These are phyloP conservation scores for Cyanoderma ruficeps DNA, from an alignment of 2,113 vertebrate species.

Conservation along the genomic window DNA sequence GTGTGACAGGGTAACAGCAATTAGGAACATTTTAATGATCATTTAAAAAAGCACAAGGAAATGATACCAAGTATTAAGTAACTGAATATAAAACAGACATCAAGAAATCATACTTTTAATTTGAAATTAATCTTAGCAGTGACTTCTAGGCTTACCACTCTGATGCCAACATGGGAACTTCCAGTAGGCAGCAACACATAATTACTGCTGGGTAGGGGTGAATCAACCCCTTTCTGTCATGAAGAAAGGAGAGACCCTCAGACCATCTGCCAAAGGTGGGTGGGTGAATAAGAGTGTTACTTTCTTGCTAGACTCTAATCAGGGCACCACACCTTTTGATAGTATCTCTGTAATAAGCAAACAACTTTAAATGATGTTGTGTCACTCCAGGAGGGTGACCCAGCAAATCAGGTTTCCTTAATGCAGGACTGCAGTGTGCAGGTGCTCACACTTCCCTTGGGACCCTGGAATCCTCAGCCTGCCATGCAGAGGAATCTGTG, in stretches of 20 bases:
- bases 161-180: neutral
- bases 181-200: neutral
- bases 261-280: neutral
- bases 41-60: neutral
- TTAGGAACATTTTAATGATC: neutral
- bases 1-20: neutral
- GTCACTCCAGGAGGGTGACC: conserved; percentile 24
- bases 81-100: neutral
- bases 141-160: neutral
- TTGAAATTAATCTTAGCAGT: neutral
- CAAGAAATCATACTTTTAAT: neutral
- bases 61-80: neutral
- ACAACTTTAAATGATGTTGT: neutral
- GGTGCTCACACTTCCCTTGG: neutral
- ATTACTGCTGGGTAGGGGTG: neutral
- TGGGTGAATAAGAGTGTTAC: conserved; percentile 5
- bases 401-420: neutral
- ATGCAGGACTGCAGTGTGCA: neutral
- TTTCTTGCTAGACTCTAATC: conserved; percentile 10
- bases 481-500: too few relatives aligned
- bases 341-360: conserved; percentile 30
- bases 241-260: conserved; percentile 24
- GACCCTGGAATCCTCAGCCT: neutral
- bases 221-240: neutral
- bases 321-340: conserved; percentile 38